These are phyloP conservation scores for Apodemia duryi DNA, from an alignment of 2,888 invertebrate species.

Conservation along the genomic window DNA sequence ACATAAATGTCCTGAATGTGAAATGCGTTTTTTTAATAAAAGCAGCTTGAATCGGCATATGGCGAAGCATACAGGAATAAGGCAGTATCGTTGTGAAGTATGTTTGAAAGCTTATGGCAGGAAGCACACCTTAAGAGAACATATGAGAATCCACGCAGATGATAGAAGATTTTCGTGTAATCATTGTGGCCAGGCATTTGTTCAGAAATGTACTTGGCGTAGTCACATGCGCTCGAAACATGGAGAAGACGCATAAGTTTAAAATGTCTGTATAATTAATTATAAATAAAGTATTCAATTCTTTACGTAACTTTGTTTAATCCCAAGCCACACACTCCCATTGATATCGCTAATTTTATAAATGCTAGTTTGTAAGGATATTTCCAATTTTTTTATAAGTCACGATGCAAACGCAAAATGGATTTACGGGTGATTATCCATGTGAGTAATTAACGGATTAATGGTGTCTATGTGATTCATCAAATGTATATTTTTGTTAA, in stretches of 20 bases:
- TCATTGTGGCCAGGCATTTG: constrained; percentile 42
- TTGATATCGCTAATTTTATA: too few species aligned
- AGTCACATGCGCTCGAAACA: constrained; percentile 56
- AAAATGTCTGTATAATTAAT: background rate
- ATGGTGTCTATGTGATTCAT: too few species aligned
- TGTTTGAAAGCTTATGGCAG: constrained; percentile 50
- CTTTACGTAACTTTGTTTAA: background rate
- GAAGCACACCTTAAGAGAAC: constrained; percentile 47
- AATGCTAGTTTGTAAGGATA: too few species aligned
- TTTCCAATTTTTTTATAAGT: too few species aligned
- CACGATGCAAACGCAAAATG: too few species aligned
- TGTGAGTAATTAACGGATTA: too few species aligned
- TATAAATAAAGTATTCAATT: background rate
- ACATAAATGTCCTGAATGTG: constrained; percentile 63
- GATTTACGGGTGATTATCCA: too few species aligned
- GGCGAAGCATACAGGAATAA: constrained; percentile 48
- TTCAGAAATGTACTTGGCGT: constrained; percentile 53
- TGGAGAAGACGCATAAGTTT: constrained; percentile 32
- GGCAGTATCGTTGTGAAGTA: constrained; percentile 48
- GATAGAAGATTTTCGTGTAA: constrained; percentile 44
- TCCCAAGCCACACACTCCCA: too few species aligned
- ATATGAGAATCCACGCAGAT: constrained; percentile 47
- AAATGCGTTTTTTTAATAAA: constrained; percentile 49
- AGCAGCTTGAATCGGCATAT: constrained; percentile 45
- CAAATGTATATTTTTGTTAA: too few species aligned